Evolutionary conservation across 2,888 invertebrate genomes (phyloP).

Genomic region (Cryptophagus acutangulus): DNA sequence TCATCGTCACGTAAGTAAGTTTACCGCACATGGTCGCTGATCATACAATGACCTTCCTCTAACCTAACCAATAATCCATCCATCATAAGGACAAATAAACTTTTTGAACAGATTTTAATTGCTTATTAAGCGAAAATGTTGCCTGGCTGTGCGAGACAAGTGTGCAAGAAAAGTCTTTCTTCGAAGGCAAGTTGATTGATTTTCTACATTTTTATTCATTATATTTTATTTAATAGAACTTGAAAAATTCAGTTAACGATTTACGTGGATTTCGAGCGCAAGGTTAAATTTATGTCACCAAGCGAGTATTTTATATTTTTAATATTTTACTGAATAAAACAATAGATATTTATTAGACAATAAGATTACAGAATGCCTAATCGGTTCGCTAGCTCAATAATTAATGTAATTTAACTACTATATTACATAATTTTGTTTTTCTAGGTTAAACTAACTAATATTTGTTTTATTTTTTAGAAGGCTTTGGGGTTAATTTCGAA

Average conservation of each 20-base stretch:
- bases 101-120: too few relatives aligned
- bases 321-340: too few relatives aligned
- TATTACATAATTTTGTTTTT: slow-evolving; percentile 18
- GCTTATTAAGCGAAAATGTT: slow-evolving; percentile 41
- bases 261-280: slow-evolving; percentile 17
- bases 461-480: slow-evolving; percentile 37
- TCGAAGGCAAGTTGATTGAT: too few relatives aligned
- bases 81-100: slow-evolving; percentile 1
- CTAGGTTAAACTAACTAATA: slow-evolving; percentile 15
- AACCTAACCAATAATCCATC: too few relatives aligned
- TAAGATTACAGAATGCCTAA: slow-evolving; percentile 28
- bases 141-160: slow-evolving; percentile 45
- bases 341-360: too few relatives aligned
- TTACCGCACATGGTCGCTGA: slow-evolving; percentile 6
- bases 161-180: slow-evolving; percentile 44
- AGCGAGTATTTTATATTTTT: slow-evolving; percentile 10
- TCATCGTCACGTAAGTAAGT: too few relatives aligned
- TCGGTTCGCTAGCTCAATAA: slow-evolving; percentile 22
- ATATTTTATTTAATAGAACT: slow-evolving; percentile 14
- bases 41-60: slow-evolving; percentile 15
- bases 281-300: slow-evolving; percentile 30
- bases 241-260: too few relatives aligned
- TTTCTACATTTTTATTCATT: too few relatives aligned
- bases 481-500: slow-evolving; percentile 36
- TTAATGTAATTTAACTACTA: slow-evolving; percentile 33